Evolutionary conservation across 2,113 vertebrate species (phyloP).

Genomic region (Archilochus colubris): DNA sequence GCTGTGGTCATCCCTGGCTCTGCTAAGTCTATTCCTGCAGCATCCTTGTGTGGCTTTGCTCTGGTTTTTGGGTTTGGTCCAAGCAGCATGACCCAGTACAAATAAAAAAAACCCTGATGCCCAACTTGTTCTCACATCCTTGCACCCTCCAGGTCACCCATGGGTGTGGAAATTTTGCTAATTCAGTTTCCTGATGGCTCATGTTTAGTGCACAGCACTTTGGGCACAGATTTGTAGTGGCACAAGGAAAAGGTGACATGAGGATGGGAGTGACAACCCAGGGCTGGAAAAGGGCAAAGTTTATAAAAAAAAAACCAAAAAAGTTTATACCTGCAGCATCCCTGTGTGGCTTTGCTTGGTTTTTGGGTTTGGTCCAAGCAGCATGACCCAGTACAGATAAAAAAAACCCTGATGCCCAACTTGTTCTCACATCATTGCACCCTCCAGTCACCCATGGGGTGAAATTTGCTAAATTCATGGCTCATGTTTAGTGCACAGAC

Average conservation of each 20-base stretch:
- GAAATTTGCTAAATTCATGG: background rate
- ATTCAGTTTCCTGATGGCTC: background rate
- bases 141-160: background rate
- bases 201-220: background rate
- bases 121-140: background rate
- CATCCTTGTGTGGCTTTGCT: fast-evolving
- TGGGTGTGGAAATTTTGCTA: fast-evolving
- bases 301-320: too few species aligned
- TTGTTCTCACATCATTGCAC: background rate
- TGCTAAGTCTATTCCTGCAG: background rate
- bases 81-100: background rate
- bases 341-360: too few species aligned
- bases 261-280: fast-evolving
- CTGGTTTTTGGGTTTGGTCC: background rate
- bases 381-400: too few species aligned
- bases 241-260: background rate
- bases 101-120: background rate
- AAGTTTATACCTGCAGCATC: background rate
- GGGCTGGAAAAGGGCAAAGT: background rate
- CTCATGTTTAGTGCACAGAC: too few species aligned
- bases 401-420: too few species aligned
- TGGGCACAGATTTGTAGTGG: background rate
- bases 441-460: fast-evolving
- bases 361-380: too few species aligned
- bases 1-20: background rate